Percentiles rank a stretch among this genome's conserved stretches.
Evolutionary conservation across 2,888 invertebrate genomes (phyloP).

Genomic region (Pristionchus exspectatus): DNA sequence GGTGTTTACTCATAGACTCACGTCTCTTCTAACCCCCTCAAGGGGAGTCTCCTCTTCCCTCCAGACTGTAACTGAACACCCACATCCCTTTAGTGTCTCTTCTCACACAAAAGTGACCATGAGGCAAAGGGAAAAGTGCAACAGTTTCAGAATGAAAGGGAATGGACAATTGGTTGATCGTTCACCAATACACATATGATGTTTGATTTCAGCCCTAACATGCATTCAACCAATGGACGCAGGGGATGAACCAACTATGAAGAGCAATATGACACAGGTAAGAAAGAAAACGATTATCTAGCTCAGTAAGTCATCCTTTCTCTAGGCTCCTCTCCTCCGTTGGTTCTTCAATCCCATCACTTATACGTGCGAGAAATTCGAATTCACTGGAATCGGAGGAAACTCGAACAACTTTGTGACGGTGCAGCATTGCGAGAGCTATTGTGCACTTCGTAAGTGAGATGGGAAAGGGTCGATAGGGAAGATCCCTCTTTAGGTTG

Average conservation of each 20-base stretch:
- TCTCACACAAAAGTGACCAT: background rate
- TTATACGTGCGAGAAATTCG: slow-evolving; percentile 67
- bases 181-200: no score
- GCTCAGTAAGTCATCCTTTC: no score
- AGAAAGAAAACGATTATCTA: no score
- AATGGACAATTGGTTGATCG: background rate
- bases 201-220: slow-evolving; percentile 51
- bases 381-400: slow-evolving; percentile 70
- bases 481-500: slow-evolving; percentile 61
- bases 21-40: slow-evolving; percentile 2
- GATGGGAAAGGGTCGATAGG: background rate
- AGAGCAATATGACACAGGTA: background rate
- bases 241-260: slow-evolving; percentile 49
- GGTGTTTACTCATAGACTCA: slow-evolving; percentile 24
- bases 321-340: slow-evolving; percentile 56
- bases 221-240: slow-evolving; percentile 58
- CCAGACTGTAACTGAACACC: slow-evolving; percentile 41
- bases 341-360: slow-evolving; percentile 71
- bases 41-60: background rate
- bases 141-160: background rate
- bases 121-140: background rate
- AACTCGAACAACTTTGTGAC: slow-evolving; percentile 75
- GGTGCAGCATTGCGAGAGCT: slow-evolving; percentile 68
- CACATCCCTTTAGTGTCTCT: background rate
- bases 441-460: slow-evolving; percentile 67